Base-by-base conservation (phyloP, 2,888 invertebrate species). In the Sussaba pulchella region DNA sequence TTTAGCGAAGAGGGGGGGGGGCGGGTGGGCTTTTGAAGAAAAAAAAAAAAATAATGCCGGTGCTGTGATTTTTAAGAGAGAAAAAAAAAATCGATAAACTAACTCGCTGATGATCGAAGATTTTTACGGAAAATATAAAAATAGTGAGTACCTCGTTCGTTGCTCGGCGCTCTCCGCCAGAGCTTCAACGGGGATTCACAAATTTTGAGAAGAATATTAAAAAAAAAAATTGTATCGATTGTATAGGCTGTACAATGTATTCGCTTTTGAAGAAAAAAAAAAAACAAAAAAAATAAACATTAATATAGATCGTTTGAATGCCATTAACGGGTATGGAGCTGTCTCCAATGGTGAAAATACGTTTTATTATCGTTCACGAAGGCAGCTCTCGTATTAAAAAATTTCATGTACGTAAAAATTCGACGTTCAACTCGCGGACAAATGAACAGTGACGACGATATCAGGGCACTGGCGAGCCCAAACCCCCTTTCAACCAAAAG, bases 131-230 rank as follows among this genome's bases (percentile, higher is more conserved):
- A n/a, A 88, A 89, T 87, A 88, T 87, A 85, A 88, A 89, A 88
- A 89, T 90, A 90, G 90, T 89, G 88, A 90, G 90, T 90, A 90
- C 90, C 90, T 90, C 90, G 89, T 90, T 84, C 87, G n/a, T 90
- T 89, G 87, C 88, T 89, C 89, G 87, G 85, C 85, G 84, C 84
- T 88, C 88, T 88, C 88, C 88, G 87, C 85, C 85, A 78, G 31
- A 31, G 76, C 80, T 72, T n/a, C 76, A 84, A 83, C 83, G 82
- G 82, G 83, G 78, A 81, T 82, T 75, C 59, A 77, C 52, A 59
- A 59, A 78, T 67, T n/a, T 50, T 45, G 50, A 66, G 54, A 71
- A 78, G 67, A 61, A 64, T 36, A 24, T 72, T 52, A 45, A 50
- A 67, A 83, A 52, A 54, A 50, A 79, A 71, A 77, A 57, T 83